A percentile compares a stretch with the other conserved stretches of the same genome.
Evolutionary conservation across 2,797 vertebrate genomes (phyloP).

Genomic region (Leptoclinus maculatus): DNA sequence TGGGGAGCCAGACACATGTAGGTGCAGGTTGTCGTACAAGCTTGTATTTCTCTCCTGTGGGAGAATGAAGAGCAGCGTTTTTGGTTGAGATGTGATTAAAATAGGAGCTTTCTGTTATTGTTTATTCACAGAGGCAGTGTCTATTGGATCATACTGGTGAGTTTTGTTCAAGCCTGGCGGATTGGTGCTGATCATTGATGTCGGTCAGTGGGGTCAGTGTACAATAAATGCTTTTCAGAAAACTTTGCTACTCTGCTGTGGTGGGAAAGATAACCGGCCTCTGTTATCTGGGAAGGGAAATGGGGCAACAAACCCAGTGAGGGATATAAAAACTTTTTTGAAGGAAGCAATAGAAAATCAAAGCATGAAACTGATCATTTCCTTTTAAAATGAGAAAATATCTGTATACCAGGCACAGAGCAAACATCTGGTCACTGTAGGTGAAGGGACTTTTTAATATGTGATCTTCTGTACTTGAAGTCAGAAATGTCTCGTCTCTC

Average conservation of each 20-base stretch:
- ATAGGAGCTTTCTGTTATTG: slow-evolving; percentile 70
- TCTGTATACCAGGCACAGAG: neutral
- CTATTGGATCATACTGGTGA: slow-evolving; percentile 71
- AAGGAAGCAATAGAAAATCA: neutral
- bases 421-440: neutral
- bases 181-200: slow-evolving; percentile 45
- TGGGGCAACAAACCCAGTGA: neutral
- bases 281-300: neutral
- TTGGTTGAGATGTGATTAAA: slow-evolving; percentile 76
- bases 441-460: neutral
- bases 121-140: slow-evolving; percentile 67
- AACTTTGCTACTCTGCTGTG: neutral
- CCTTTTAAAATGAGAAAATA: neutral
- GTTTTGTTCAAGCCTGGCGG: slow-evolving; percentile 32
- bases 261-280: neutral
- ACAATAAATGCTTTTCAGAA: slow-evolving; percentile 30
- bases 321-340: neutral
- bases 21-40: slow-evolving; percentile 79
- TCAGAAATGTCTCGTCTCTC: neutral
- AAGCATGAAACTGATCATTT: neutral
- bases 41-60: slow-evolving; percentile 74
- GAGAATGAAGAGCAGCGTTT: slow-evolving; percentile 71
- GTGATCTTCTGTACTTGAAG: neutral
- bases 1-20: slow-evolving; percentile 79
- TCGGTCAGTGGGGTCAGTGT: slow-evolving; percentile 38